phyloP scores from a whole-genome alignment of 2,888 invertebrate species.

The Drosophila bunnanda region DNA sequence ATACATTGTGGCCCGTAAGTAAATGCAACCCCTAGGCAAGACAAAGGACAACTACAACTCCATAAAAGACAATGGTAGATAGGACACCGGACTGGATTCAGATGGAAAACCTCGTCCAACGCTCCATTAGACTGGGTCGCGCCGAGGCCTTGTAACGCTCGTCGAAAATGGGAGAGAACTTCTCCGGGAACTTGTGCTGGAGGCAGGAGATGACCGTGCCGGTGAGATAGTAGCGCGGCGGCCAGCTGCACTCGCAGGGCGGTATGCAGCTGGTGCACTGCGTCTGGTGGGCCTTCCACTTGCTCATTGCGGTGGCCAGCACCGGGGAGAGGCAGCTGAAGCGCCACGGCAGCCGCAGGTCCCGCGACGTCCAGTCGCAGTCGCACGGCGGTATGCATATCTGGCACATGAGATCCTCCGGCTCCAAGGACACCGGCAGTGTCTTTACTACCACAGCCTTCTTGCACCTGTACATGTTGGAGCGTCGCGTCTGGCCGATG shows the following conservation, averaged over 20 bases:
- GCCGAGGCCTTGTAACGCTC: constrained; percentile 46
- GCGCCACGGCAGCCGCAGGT: constrained; percentile 55
- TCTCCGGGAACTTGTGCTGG: constrained; percentile 66
- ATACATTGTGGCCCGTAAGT: not conserved
- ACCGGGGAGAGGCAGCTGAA: constrained; percentile 36
- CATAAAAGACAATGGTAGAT: not conserved
- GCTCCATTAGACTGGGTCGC: constrained; percentile 63
- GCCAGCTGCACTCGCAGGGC: constrained; percentile 72
- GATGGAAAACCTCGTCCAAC: constrained; percentile 72
- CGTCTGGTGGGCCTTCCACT: constrained; percentile 47
- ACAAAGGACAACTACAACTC: not conserved
- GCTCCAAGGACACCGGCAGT: not conserved
- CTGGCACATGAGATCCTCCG: constrained; percentile 38
- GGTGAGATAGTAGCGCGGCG: constrained; percentile 65
- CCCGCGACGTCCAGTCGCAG: constrained; percentile 56
- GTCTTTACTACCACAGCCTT: too few relatives aligned
- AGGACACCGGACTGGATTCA: constrained; percentile 3
- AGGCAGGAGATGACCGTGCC: constrained; percentile 65
- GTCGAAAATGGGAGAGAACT: constrained; percentile 69
- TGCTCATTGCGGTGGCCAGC: constrained; percentile 14
- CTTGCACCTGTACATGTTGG: constrained; percentile 42
- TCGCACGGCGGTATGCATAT: constrained; percentile 66
- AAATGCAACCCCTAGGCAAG: not conserved
- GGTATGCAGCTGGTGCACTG: constrained; percentile 55
- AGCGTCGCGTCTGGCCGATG: constrained; percentile 33